Conservation (phyloP, 2,888 invertebrate genomes). For the Griposia aprilina region DNA sequence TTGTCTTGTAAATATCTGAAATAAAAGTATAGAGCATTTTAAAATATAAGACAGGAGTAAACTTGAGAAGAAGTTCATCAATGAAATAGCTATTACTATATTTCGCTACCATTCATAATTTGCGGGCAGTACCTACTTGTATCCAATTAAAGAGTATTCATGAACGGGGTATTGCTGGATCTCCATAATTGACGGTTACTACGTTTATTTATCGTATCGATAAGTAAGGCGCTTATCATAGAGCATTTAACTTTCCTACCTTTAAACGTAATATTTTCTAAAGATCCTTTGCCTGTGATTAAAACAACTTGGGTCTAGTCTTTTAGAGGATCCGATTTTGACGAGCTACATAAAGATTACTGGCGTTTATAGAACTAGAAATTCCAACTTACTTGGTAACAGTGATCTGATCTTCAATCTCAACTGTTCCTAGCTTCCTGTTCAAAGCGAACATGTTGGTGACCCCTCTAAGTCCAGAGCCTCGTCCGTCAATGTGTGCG, state of each 20-base stretch:
- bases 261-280: neutral
- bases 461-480: constrained; percentile 96
- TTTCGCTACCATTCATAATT: neutral
- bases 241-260: neutral
- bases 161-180: neutral
- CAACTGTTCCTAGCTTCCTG: constrained; percentile 95
- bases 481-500: constrained; percentile 97
- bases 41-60: neutral
- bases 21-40: neutral
- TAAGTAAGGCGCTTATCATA: neutral
- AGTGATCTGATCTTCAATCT: constrained; percentile 97
- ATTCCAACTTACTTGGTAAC: constrained; percentile 92
- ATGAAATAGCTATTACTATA: neutral
- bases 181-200: neutral
- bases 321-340: neutral
- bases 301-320: neutral
- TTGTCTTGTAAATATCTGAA: constrained; percentile 92
- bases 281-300: neutral
- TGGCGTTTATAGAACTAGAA: neutral
- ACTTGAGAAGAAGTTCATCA: neutral
- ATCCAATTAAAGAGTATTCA: neutral
- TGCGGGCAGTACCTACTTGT: neutral
- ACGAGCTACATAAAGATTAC: no score
- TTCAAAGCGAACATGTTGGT: constrained; percentile 95
- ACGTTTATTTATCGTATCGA: neutral